These are phyloP conservation scores for Drosophila mulleri DNA, from an alignment of 2,888 invertebrate genomes.

Conservation along the genomic window DNA sequence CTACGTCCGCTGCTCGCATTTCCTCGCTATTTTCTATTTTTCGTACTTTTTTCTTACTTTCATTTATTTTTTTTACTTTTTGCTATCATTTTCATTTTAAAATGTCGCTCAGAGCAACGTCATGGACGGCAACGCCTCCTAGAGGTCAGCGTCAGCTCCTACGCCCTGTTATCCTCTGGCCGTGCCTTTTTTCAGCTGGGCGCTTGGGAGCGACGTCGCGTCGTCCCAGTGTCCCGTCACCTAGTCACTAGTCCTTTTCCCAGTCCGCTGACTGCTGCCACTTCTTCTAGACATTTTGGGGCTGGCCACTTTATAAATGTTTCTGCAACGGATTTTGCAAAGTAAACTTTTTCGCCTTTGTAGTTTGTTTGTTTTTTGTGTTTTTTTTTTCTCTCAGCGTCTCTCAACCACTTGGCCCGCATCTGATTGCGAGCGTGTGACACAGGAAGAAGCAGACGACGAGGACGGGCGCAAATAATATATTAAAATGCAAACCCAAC, in stretches of 20 bases:
- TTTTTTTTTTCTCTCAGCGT: not conserved
- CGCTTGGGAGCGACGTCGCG: slow-evolving; percentile 18
- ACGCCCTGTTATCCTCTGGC: slow-evolving; percentile 42
- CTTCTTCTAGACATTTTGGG: slow-evolving; percentile 45
- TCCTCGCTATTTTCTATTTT: slow-evolving; percentile 10
- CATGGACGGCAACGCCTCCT: slow-evolving; percentile 57
- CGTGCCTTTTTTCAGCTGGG: slow-evolving; percentile 37
- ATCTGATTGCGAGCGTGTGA: slow-evolving; percentile 77
- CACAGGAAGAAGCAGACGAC: slow-evolving; percentile 43
- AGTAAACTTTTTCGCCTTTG: slow-evolving; percentile 78
- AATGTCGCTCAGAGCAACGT: slow-evolving; percentile 64
- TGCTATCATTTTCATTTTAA: slow-evolving; percentile 81
- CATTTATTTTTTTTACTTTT: not conserved
- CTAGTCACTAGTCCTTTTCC: not conserved
- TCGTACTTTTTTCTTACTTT: slow-evolving; percentile 5
- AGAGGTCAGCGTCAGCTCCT: slow-evolving; percentile 60
- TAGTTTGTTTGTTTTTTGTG: slow-evolving; percentile 51
- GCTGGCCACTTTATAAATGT: slow-evolving; percentile 79
- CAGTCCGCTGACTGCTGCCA: slow-evolving; percentile 8
- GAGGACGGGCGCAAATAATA: slow-evolving; percentile 65
- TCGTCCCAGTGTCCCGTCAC: slow-evolving; percentile 7
- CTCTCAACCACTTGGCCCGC: slow-evolving; percentile 67
- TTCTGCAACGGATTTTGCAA: slow-evolving; percentile 79
- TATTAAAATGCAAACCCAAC: slow-evolving; percentile 82
- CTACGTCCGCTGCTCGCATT: slow-evolving; percentile 29